Evolutionary conservation across 2,797 vertebrate genomes (phyloP).

Genomic region (Pogonophryne albipinna): DNA sequence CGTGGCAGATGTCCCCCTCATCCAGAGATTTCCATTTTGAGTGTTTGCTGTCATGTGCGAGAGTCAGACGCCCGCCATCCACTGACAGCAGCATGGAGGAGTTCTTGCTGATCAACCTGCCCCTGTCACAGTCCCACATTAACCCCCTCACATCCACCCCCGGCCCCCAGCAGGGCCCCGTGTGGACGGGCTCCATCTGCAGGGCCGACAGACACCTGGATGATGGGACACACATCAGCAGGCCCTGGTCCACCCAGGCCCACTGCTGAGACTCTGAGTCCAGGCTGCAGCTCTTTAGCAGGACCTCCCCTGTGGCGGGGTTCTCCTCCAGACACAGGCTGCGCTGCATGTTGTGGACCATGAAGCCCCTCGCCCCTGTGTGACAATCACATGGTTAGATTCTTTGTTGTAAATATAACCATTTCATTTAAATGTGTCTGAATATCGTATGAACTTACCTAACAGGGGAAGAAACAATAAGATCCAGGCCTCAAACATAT

Average conservation of each 20-base stretch:
- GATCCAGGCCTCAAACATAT: slow-evolving; percentile 82
- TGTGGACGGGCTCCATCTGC: slow-evolving; percentile 49
- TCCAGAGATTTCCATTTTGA: slow-evolving; percentile 81
- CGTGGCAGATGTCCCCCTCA: slow-evolving; percentile 78
- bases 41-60: slow-evolving; percentile 54
- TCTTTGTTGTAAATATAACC: neutral
- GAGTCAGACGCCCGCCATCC: slow-evolving; percentile 35
- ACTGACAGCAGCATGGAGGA: slow-evolving; percentile 63
- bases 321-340: slow-evolving; percentile 81
- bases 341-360: slow-evolving; percentile 72
- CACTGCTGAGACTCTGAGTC: slow-evolving; percentile 81
- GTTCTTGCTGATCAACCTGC: slow-evolving; percentile 72
- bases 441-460: slow-evolving; percentile 74
- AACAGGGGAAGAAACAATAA: slow-evolving; percentile 78
- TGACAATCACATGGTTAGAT: slow-evolving; percentile 11
- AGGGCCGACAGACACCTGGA: slow-evolving; percentile 77
- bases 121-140: slow-evolving; percentile 77
- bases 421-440: neutral
- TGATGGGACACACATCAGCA: slow-evolving; percentile 69
- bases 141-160: slow-evolving; percentile 28
- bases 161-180: slow-evolving; percentile 59
- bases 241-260: slow-evolving; percentile 70
- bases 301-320: slow-evolving; percentile 35
- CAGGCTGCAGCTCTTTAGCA: slow-evolving; percentile 70
- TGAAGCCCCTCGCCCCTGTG: slow-evolving; percentile 73